These are phyloP conservation scores for Gonocerus acuteangulatus DNA, from an alignment of 2,888 invertebrate genomes.

Conservation along the genomic window DNA sequence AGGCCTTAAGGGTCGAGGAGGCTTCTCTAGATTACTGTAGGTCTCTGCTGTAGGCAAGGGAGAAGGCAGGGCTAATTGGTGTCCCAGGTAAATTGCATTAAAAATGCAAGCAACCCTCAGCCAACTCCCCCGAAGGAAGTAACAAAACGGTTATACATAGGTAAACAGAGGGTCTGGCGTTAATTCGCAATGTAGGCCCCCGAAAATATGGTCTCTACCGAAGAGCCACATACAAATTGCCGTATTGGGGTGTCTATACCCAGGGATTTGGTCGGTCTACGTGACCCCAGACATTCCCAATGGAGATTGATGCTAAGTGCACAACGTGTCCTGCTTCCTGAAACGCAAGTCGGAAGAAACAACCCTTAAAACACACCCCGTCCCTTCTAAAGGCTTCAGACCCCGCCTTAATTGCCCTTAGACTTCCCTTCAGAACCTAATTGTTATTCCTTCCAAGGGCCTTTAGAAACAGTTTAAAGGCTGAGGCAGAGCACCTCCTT, in stretches of 20 bases:
- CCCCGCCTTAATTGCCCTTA: no score
- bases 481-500: background rate
- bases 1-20: background rate
- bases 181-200: constrained; percentile 18
- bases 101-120: constrained; percentile 10
- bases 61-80: constrained; percentile 9
- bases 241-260: constrained; percentile 15
- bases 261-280: constrained; percentile 14
- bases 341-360: background rate
- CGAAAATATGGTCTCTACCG: constrained; percentile 2
- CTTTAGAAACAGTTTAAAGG: constrained; percentile 18
- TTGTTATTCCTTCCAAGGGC: constrained; percentile 7
- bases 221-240: constrained; percentile 17
- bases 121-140: background rate
- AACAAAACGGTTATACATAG: constrained; percentile 23
- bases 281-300: constrained; percentile 2
- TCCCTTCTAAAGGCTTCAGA: background rate
- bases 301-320: constrained; percentile 27
- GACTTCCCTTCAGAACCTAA: background rate
- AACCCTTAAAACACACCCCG: constrained; percentile 13
- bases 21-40: constrained; percentile 1
- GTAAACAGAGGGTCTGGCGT: constrained; percentile 12
- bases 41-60: no score
- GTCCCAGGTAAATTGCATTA: constrained; percentile 20
- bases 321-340: constrained; percentile 18